Percentiles rank a stretch among this genome's conserved stretches.
Conservation (phyloP, 1,140 invertebrate species). For the Diorhabda sublineata region DNA sequence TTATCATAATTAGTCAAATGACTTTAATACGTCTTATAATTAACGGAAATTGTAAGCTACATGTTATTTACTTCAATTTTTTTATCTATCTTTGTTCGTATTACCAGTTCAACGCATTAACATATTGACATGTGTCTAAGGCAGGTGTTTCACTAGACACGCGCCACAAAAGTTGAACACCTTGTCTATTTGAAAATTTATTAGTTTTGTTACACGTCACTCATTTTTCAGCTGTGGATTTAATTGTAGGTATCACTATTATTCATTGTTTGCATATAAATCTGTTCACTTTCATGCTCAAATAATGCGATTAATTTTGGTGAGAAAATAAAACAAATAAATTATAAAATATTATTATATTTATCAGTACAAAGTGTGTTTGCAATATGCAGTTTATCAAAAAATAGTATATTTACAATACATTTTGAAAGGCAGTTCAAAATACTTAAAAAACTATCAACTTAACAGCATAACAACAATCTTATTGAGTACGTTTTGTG, state of each 20-base stretch:
- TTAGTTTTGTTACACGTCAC: slow-evolving; percentile 8
- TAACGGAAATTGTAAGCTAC: too few species aligned
- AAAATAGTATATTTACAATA: slow-evolving; percentile 26
- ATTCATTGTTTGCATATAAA: too few species aligned
- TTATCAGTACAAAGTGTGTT: slow-evolving; percentile 24
- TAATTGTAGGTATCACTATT: too few species aligned
- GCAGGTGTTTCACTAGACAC: slow-evolving; percentile 32
- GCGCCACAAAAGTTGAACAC: slow-evolving; percentile 28
- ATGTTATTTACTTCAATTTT: too few species aligned
- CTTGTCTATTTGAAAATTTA: slow-evolving; percentile 29
- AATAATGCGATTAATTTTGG: too few species aligned
- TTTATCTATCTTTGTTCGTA: too few species aligned
- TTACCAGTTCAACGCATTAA: slow-evolving; percentile 20
- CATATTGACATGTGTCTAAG: slow-evolving; percentile 32
- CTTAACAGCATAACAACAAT: slow-evolving; percentile 14
- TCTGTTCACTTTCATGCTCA: too few species aligned
- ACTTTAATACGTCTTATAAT: too few species aligned
- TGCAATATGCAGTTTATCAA: slow-evolving; percentile 22
- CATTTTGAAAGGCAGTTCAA: slow-evolving; percentile 7
- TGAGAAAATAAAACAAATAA: slow-evolving; percentile 10
- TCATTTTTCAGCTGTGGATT: slow-evolving; percentile 11
- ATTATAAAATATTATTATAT: slow-evolving; percentile 28
- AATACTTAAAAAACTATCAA: slow-evolving; percentile 9
- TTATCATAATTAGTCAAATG: too few species aligned
- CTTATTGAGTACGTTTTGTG: slow-evolving; percentile 4